These are phyloP conservation scores for Anoplopoma fimbria DNA, from an alignment of 2,113 vertebrate species.

Conservation along the genomic window DNA sequence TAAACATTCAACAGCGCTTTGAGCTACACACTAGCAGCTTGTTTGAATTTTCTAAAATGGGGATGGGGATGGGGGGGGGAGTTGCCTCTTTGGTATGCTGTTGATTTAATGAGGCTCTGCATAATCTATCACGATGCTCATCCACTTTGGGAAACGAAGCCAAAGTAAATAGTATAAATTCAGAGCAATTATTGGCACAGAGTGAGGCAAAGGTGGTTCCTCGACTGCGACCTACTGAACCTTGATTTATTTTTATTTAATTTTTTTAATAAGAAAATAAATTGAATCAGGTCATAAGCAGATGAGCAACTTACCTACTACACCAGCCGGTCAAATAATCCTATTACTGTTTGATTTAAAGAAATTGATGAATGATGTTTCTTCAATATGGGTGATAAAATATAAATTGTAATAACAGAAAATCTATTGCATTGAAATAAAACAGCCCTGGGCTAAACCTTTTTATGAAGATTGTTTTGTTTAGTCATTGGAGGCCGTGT, in stretches of 20 bases:
- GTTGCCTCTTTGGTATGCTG: constrained; percentile 45
- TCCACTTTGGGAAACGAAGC: constrained; percentile 48
- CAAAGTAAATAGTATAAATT: constrained; percentile 52
- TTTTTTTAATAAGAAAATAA: background rate
- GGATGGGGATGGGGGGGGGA: background rate
- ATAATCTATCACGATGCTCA: constrained; percentile 57
- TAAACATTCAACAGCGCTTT: constrained; percentile 47
- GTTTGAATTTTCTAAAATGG: constrained; percentile 44
- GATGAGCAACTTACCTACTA: background rate
- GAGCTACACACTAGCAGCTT: constrained; percentile 41
- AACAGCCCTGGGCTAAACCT: background rate
- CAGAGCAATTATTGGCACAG: constrained; percentile 26
- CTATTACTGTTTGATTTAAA: background rate
- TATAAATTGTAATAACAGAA: background rate
- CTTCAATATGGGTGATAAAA: background rate
- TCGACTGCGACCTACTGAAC: constrained; percentile 7
- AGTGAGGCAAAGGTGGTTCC: constrained; percentile 16
- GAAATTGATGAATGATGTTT: background rate
- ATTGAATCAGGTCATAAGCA: constrained; percentile 2
- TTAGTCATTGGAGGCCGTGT: background rate
- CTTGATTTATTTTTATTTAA: constrained; percentile 16
- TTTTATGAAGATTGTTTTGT: background rate
- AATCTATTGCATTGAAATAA: background rate
- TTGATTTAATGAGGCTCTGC: constrained; percentile 62
- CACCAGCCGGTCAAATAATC: constrained; percentile 5